These are phyloP conservation scores for human DNA, from an alignment of 2,113 vertebrate genomes.

Conservation along the genomic window GRCh38 chr17:82403001-82403500, in stretches of 20 bases:
- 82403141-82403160: not conserved
- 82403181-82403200: too few species aligned
- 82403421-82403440: too few species aligned
- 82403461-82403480: too few species aligned
- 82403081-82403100: too few species aligned
- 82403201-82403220: rapidly evolving
- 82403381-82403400: too few species aligned
- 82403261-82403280: not conserved
- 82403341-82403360: not conserved
- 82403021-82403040: not conserved
- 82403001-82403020: too few species aligned
- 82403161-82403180: not conserved
- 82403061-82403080: not conserved
- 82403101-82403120: not conserved
- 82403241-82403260: too few species aligned
- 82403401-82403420: too few species aligned
- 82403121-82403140: not conserved
- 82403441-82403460: too few species aligned
- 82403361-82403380: too few species aligned
- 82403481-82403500: too few species aligned
- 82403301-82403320: not conserved
- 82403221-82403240: rapidly evolving
- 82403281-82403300: rapidly evolving
- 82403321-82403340: not conserved
- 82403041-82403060: not conserved